Conservation (phyloP, 2,888 invertebrate genomes). For the Celastrina argiolus region DNA sequence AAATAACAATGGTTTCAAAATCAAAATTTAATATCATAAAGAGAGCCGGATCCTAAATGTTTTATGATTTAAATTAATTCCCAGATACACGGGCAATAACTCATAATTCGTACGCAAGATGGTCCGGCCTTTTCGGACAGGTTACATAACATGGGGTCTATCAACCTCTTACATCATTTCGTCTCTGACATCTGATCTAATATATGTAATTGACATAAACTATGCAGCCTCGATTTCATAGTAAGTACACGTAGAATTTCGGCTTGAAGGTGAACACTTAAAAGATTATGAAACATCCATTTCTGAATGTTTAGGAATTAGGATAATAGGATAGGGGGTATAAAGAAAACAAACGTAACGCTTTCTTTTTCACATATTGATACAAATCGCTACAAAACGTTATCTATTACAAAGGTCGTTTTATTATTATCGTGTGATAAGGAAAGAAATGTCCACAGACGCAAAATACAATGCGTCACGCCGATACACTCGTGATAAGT, state of each 20-base stretch:
- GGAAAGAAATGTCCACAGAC: constrained; percentile 33
- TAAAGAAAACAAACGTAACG: too few species aligned
- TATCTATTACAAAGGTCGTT: constrained; percentile 35
- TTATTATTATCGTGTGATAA: constrained; percentile 55
- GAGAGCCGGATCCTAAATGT: neutral
- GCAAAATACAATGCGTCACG: constrained; percentile 20
- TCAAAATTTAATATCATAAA: neutral
- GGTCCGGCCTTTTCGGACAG: neutral
- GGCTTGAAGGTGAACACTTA: neutral
- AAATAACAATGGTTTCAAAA: neutral
- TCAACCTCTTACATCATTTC: constrained; percentile 12
- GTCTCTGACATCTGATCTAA: constrained; percentile 5
- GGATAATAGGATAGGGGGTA: neutral
- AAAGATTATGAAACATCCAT: neutral
- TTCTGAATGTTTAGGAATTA: neutral
- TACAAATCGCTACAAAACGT: constrained; percentile 5
- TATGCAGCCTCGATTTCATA: neutral
- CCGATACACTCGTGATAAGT: constrained; percentile 17
- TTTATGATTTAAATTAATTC: constrained; percentile 8
- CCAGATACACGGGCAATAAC: neutral
- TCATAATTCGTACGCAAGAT: constrained; percentile 7
- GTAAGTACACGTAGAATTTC: neutral
- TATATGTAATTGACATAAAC: neutral
- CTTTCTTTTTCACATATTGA: constrained; percentile 5
- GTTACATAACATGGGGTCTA: constrained; percentile 17